These are phyloP conservation scores for Sebastes fasciatus DNA, from an alignment of 2,113 vertebrate genomes.

Conservation along the genomic window DNA sequence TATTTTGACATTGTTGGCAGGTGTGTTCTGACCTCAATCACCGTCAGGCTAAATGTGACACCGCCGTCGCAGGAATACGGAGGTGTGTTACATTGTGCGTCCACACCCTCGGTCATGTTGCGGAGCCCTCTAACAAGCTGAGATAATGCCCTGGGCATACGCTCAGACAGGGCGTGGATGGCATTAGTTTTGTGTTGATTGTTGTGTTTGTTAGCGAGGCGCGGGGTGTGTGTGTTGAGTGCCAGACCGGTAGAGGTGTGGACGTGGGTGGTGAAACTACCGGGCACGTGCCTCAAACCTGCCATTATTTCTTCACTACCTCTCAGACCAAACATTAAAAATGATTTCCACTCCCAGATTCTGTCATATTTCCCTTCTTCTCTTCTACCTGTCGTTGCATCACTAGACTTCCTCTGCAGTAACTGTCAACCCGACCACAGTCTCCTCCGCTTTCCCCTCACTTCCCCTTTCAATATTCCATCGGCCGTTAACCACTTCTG, in stretches of 20 bases:
- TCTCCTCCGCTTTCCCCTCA: constrained; percentile 56
- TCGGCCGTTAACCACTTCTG: constrained; percentile 66
- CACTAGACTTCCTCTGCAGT: constrained; percentile 25
- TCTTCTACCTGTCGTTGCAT: constrained; percentile 32
- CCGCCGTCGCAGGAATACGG: constrained; percentile 14
- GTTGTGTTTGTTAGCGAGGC: constrained; percentile 46
- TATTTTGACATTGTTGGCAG: constrained; percentile 20
- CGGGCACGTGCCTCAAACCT: constrained; percentile 17
- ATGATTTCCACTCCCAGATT: not conserved
- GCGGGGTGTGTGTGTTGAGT: constrained; percentile 36
- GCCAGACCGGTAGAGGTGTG: constrained; percentile 43
- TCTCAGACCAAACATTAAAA: constrained; percentile 20
- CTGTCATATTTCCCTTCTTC: not conserved
- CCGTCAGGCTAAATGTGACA: not conserved
- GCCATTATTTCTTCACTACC: constrained; percentile 15
- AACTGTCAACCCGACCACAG: constrained; percentile 63
- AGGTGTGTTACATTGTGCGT: constrained; percentile 5
- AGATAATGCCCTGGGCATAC: constrained; percentile 52
- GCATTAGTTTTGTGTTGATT: constrained; percentile 39
- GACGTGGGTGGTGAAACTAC: constrained; percentile 25
- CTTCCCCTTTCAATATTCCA: constrained; percentile 70
- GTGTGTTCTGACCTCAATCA: constrained; percentile 8
- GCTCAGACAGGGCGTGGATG: constrained; percentile 70
- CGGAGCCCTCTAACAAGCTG: constrained; percentile 52
- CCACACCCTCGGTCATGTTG: constrained; percentile 29